phyloP scores from a whole-genome alignment of 2,797 vertebrate species.

The Galago senegalensis region DNA sequence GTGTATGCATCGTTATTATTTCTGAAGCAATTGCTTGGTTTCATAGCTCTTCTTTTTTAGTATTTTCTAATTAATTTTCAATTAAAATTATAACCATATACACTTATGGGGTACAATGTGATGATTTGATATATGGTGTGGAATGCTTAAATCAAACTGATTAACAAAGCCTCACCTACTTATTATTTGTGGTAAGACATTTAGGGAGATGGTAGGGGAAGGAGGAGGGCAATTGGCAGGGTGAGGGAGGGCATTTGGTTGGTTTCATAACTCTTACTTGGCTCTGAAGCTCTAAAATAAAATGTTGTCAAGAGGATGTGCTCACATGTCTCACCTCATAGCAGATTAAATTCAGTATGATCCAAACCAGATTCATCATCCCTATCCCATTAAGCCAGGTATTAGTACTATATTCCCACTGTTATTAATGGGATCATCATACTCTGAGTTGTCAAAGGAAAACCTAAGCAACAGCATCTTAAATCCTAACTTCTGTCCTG shows the following conservation, averaged over 20 bases:
- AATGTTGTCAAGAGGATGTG: not conserved
- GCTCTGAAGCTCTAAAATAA: not conserved
- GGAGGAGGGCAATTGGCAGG: too few relatives aligned
- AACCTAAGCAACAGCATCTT: not conserved
- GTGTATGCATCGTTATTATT: not conserved
- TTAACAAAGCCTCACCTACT: too few relatives aligned
- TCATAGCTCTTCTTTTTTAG: not conserved
- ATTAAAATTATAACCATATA: too few relatives aligned
- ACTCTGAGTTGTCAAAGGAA: not conserved
- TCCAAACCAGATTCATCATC: not conserved
- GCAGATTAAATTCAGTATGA: not conserved
- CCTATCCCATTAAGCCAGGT: not conserved
- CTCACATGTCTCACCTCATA: not conserved
- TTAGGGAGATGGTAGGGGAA: too few relatives aligned
- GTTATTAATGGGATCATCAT: not conserved
- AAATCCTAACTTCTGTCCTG: not conserved
- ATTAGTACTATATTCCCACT: not conserved
- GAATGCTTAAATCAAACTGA: too few relatives aligned
- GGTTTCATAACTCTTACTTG: not conserved
- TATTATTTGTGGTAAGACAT: too few relatives aligned
- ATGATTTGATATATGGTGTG: too few relatives aligned
- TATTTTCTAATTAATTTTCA: too few relatives aligned
- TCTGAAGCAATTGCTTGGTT: not conserved
- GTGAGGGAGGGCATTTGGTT: not conserved
- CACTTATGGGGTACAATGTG: too few relatives aligned